A percentile compares a stretch with the other conserved stretches of the same genome.
These are phyloP conservation scores for Daubentonia madagascariensis DNA, from an alignment of 2,113 vertebrate species.

Conservation along the genomic window DNA sequence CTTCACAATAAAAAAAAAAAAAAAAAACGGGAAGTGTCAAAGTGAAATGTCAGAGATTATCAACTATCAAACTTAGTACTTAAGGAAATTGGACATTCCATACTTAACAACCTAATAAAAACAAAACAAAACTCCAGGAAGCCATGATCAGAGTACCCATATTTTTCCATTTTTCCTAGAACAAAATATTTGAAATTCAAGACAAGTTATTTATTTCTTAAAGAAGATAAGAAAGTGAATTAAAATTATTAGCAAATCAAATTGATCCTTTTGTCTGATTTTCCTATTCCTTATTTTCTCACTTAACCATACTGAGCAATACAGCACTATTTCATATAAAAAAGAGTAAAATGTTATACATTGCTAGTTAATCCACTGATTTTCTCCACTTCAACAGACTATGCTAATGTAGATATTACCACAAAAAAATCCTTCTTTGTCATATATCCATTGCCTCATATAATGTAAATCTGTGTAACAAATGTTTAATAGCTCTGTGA, in stretches of 20 bases:
- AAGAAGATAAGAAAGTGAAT: background rate
- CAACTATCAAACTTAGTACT: too few species aligned
- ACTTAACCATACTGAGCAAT: background rate
- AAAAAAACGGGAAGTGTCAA: too few species aligned
- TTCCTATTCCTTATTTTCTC: background rate
- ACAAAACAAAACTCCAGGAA: background rate
- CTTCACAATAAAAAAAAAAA: too few species aligned
- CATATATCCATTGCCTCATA: background rate
- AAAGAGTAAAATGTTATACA: background rate
- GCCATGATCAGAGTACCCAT: background rate
- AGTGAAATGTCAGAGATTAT: too few species aligned
- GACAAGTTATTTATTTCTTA: background rate
- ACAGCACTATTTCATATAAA: background rate
- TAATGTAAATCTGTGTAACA: background rate
- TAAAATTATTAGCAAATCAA: background rate
- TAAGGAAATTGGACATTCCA: too few species aligned
- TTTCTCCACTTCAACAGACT: background rate
- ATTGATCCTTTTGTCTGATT: background rate
- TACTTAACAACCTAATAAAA: background rate
- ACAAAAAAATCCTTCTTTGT: background rate
- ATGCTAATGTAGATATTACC: background rate
- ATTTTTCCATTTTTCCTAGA: background rate
- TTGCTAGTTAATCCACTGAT: background rate
- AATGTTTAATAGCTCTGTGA: background rate
- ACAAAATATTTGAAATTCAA: background rate